Base-by-base conservation (phyloP, 2,113 vertebrate species). In the Corythoichthys intestinalis region DNA sequence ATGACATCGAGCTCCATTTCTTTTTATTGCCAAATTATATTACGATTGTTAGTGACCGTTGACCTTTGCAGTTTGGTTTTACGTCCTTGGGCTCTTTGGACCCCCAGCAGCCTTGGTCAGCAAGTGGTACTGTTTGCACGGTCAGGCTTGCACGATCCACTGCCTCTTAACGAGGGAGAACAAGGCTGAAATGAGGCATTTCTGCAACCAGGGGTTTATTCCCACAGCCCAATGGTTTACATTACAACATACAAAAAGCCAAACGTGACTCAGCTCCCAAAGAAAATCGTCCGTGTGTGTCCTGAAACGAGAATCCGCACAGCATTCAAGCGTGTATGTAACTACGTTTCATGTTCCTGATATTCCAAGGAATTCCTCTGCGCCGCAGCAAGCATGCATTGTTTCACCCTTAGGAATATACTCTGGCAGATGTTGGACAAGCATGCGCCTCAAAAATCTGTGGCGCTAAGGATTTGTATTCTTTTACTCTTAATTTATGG, bases 121-220 rank as follows among this genome's bases (percentile, higher is more conserved):
- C 64, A 66, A 79, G 73, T 80, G 77, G 72, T 83, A 71, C 73
- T 82, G 75, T 85, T 82, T 86, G 69, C 66, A 57, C 74, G 75
- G 76, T 77, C 83, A 82, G 79, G 72, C 83, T 83, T 70, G 53
- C 71, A 82, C 81, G 84, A 88, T 85, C 73, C 73, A 78, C 75
- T 86, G 83, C 75, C 79, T 85, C 82, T 84, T 84, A 84, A 85
- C 67, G 46, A 85, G 73, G 72, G 83, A 83, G 73, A 85, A 80
- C 69, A 63, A 82, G 71, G 63, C 78, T 83, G 81, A 87, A 87
- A 87, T 83, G 76, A 84, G 83, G 78, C 78, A 87, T 87, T 91
- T 88, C 88, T 83, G 75, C 82, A 77, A 76, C 71, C 78, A 76
- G 47, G 73, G 82, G 64, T 87, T 85, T 85, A 85, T 87, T 87